Evolutionary conservation across 2,888 invertebrate genomes (phyloP), one percentile per base, ranked within the genome.

Genomic region (Diplazon laetatorius): DNA sequence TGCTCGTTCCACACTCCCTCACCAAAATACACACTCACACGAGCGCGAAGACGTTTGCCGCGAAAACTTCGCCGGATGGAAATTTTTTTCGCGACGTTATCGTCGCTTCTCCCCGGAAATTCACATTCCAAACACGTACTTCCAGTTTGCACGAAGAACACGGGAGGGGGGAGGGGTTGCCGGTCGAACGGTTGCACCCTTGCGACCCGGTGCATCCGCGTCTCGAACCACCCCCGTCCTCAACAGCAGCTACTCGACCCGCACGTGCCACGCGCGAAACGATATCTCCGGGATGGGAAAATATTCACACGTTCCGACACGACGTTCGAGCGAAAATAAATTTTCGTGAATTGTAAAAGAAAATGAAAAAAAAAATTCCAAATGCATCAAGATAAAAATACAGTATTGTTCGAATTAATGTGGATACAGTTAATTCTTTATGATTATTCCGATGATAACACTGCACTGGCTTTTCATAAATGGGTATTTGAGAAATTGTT

Each of bases 51-150:
- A 73, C 66, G 71, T 77, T 77, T 77, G 73, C 25, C n/a, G 62
- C 68, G 6, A 77, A 68, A 77, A 48, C 68, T 77, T 73, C 30
- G 73, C 55, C 62, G 66, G 48, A 62, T 44, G 50, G 72, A 68
- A 55, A 48, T 73, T 77, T 62, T 68, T 63, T 30, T 5, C 30
- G 55, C 62, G 55, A 68, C 73, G 12, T 22, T 60, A 73, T 62
- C 72, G 68, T 57, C 66, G 37, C n/a, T 48, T 30, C 30, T 18
- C 52, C 52, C 50, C 55, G 52, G 37, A 55, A 46, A 73, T 52
- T 68, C 48, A n/a, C n/a, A 73, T 77, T 73, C 77, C 5, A 37
- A 73, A 63, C 73, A 77, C 77, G 77, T 77, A 73, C 52, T 46
- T 6, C 55, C 55, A 73, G 68, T 68, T 68, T 66, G 62, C 62